phyloP scores from a whole-genome alignment of 2,113 vertebrate genomes.

The Microtus ochrogaster region DNA sequence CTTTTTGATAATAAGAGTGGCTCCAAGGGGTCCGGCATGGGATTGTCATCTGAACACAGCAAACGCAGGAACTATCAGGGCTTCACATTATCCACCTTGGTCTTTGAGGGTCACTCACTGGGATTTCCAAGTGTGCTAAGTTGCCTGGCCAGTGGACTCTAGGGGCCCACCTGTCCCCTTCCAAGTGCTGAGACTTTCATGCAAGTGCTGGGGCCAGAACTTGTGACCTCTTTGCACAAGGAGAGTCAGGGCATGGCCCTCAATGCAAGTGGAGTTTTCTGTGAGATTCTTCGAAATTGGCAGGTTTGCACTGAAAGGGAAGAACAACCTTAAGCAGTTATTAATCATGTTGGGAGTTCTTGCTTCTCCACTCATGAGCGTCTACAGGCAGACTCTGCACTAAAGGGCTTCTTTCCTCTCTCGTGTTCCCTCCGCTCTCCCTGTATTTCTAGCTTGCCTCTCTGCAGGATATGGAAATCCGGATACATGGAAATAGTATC shows the following conservation, averaged over 20 bases:
- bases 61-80: not conserved
- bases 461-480: not conserved
- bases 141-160: not conserved
- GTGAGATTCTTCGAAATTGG: not conserved
- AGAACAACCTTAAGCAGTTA: not conserved
- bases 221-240: not conserved
- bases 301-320: not conserved
- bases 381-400: not conserved
- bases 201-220: not conserved
- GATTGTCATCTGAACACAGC: not conserved
- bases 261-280: not conserved
- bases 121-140: not conserved
- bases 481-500: not conserved
- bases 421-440: not conserved
- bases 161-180: not conserved
- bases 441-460: not conserved
- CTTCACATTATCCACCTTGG: not conserved
- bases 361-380: not conserved
- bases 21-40: not conserved
- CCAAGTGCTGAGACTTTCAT: not conserved
- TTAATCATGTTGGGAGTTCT: not conserved
- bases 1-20: not conserved
- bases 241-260: no score
- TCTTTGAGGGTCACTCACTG: not conserved
- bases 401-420: not conserved